Percentiles rank a stretch among this genome's conserved stretches.
phyloP scores from a whole-genome alignment of 2,888 invertebrate species.

The Lycaena phlaeas region DNA sequence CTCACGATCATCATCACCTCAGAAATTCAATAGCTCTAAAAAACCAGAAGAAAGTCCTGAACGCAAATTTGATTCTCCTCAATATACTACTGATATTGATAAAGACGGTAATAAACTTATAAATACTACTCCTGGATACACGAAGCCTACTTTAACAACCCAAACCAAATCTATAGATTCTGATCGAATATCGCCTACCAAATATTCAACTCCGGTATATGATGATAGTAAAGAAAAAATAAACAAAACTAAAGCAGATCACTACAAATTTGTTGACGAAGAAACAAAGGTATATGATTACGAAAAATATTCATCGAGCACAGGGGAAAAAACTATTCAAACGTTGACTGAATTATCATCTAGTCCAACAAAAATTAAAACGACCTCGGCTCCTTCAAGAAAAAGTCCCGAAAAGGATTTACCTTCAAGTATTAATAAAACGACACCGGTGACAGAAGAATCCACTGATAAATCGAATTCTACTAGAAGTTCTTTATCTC shows the following conservation, averaged over 20 bases:
- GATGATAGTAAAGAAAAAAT: too few relatives aligned
- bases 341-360: constrained; percentile 11
- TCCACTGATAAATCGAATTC: too few relatives aligned
- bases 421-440: not conserved
- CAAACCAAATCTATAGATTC: constrained; percentile 22
- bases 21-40: not conserved
- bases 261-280: constrained; percentile 53
- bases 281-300: constrained; percentile 48
- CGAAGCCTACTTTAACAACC: constrained; percentile 37
- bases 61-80: constrained; percentile 14
- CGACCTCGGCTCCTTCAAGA: constrained; percentile 24
- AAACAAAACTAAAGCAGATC: constrained; percentile 36
- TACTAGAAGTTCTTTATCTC: constrained; percentile 4
- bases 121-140: constrained; percentile 38
- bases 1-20: not conserved
- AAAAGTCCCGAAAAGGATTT: constrained; percentile 16
- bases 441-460: too few relatives aligned
- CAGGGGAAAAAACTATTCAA: not conserved
- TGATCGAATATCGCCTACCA: too few relatives aligned
- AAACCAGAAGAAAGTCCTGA: constrained; percentile 30
- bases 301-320: not conserved
- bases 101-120: constrained; percentile 20
- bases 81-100: constrained; percentile 13
- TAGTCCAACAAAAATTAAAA: constrained; percentile 19
- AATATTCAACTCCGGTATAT: too few relatives aligned